A percentile compares a stretch with the other conserved stretches of the same genome.
These are phyloP conservation scores for Piezodorus guildinii DNA, from an alignment of 1,140 invertebrate genomes.

Conservation along the genomic window DNA sequence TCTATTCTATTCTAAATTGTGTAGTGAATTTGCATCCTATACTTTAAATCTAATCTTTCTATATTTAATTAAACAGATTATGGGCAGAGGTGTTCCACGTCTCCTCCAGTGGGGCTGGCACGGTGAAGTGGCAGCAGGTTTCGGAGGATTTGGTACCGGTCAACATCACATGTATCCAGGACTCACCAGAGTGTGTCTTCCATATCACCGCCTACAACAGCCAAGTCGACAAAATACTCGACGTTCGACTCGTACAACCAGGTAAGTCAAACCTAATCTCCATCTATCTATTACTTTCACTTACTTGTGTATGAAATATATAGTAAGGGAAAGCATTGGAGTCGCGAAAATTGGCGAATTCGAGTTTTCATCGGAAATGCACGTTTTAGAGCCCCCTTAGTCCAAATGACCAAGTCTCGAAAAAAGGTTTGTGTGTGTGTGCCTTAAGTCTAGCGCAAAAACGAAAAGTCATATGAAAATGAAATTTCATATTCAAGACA, in stretches of 20 bases:
- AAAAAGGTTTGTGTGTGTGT: too few relatives aligned
- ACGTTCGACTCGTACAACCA: slow-evolving; percentile 90
- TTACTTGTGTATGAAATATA: too few relatives aligned
- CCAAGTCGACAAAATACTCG: slow-evolving; percentile 94
- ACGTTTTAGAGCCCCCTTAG: too few relatives aligned
- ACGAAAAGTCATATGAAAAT: too few relatives aligned
- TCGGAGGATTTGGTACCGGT: slow-evolving; percentile 95
- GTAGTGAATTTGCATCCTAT: not conserved
- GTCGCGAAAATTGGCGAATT: too few relatives aligned
- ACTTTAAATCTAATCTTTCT: not conserved
- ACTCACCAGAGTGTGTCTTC: slow-evolving; percentile 90
- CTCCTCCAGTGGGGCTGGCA: slow-evolving; percentile 73
- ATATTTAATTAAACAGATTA: slow-evolving; percentile 49
- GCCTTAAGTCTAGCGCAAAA: too few relatives aligned
- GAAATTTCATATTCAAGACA: too few relatives aligned
- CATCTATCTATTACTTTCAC: too few relatives aligned
- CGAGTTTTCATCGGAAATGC: too few relatives aligned
- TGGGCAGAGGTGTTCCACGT: slow-evolving; percentile 98
- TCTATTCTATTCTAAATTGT: too few relatives aligned
- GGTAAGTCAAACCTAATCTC: slow-evolving; percentile 51
- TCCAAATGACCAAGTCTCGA: too few relatives aligned
- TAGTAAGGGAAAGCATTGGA: too few relatives aligned
- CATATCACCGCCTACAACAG: slow-evolving; percentile 97
- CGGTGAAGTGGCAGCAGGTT: slow-evolving; percentile 92
- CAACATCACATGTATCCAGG: slow-evolving; percentile 93